Evolutionary conservation across 2,797 vertebrate genomes (phyloP).

Genomic region (Cichlasoma orientale): DNA sequence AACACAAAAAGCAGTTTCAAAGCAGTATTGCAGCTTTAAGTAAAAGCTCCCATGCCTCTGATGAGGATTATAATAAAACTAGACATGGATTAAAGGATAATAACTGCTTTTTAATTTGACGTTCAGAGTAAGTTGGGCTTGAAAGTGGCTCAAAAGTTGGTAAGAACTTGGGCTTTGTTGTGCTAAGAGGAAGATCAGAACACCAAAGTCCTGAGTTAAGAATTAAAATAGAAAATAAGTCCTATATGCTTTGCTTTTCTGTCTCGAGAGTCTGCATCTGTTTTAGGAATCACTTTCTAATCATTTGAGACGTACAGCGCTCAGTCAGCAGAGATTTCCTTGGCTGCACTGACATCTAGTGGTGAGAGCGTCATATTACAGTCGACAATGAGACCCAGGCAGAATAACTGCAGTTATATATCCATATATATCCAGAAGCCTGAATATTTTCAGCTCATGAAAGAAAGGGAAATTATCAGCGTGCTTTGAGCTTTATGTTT

Average conservation of each 20-base stretch:
- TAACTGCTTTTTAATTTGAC: neutral
- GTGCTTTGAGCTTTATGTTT: neutral
- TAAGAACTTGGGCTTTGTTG: conserved; percentile 16
- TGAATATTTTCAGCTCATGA: neutral
- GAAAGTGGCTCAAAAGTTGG: neutral
- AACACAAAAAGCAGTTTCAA: conserved; percentile 17
- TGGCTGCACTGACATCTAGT: conserved; percentile 62
- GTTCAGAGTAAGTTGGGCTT: neutral
- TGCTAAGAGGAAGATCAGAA: neutral
- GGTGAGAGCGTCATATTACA: conserved; percentile 23
- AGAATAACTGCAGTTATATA: neutral
- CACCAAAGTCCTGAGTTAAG: neutral
- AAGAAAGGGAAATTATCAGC: neutral
- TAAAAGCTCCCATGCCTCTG: conserved; percentile 6
- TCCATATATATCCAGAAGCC: neutral
- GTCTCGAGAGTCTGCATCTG: neutral
- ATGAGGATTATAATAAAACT: conserved; percentile 45
- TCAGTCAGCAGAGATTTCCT: neutral
- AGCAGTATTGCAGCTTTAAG: conserved; percentile 36
- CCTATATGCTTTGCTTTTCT: neutral
- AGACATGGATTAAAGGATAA: conserved; percentile 30
- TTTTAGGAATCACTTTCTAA: neutral
- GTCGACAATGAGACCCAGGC: neutral
- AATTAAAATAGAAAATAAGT: neutral
- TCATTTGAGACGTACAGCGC: neutral